A percentile compares a stretch with the other conserved stretches of the same genome.
Conservation (phyloP, 2,888 invertebrate genomes). For the Microchrysa polita region DNA sequence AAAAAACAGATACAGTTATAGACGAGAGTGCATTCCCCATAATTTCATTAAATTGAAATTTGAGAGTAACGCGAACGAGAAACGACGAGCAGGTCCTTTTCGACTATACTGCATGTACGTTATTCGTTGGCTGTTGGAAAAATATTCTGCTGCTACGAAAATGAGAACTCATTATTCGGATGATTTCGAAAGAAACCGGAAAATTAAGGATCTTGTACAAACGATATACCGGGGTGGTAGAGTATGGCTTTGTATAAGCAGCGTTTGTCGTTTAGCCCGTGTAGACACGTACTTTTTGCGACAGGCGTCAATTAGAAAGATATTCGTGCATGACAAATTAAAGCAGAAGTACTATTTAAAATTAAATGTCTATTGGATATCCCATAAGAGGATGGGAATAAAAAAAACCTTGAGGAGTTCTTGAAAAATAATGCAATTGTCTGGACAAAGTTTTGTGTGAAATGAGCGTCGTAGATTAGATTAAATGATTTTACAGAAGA, state of each 20-base stretch:
- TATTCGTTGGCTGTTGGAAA: conserved; percentile 23
- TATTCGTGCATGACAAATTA: conserved; percentile 30
- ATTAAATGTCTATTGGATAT: no score
- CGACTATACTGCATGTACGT: conserved; percentile 10
- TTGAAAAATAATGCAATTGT: no score
- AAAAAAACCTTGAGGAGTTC: no score
- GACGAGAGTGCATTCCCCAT: conserved; percentile 1
- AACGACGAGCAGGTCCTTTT: not conserved
- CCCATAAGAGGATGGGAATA: no score
- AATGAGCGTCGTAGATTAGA: no score
- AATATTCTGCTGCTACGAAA: conserved; percentile 47
- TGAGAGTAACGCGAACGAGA: conserved; percentile 15
- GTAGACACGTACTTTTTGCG: not conserved
- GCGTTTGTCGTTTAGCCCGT: conserved; percentile 7
- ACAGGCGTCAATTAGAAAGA: conserved; percentile 27
- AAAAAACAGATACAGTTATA: no score
- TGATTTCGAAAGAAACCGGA: conserved; percentile 53
- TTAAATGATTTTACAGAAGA: no score
- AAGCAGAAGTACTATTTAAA: conserved; percentile 7
- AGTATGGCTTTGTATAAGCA: conserved; percentile 16
- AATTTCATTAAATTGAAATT: conserved; percentile 45
- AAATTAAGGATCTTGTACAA: conserved; percentile 49
- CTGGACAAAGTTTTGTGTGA: no score
- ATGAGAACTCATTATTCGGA: conserved; percentile 52
- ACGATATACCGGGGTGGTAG: not conserved